These are phyloP conservation scores for Acyrthosiphon pisum DNA, from an alignment of 1,140 invertebrate genomes.

Conservation along the genomic window DNA sequence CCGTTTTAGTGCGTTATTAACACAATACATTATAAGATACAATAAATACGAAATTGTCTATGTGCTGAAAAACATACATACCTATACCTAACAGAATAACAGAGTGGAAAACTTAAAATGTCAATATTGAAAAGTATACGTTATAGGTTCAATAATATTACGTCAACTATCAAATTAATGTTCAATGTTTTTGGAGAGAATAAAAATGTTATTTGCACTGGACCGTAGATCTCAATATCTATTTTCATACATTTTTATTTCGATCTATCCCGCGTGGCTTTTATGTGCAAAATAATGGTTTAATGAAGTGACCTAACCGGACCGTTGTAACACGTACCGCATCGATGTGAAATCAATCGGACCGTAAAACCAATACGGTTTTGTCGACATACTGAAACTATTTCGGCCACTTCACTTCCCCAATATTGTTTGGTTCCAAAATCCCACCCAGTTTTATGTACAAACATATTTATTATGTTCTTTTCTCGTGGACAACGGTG, in stretches of 20 bases:
- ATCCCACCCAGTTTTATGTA: not conserved
- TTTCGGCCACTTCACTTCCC: conserved; percentile 31
- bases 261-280: not conserved
- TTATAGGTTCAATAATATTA: no score
- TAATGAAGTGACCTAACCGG: conserved; percentile 43
- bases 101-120: not conserved
- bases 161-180: not conserved
- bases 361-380: conserved; percentile 52
- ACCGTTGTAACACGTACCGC: conserved; percentile 22
- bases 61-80: not conserved
- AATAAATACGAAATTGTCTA: no score
- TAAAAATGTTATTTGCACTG: not conserved
- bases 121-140: no score
- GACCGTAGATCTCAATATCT: not conserved
- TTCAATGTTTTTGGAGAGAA: not conserved
- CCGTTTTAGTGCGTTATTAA: not conserved
- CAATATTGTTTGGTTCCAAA: not conserved
- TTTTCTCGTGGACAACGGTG: conserved; percentile 19
- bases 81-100: not conserved
- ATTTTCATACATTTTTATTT: not conserved
- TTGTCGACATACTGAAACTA: conserved; percentile 19
- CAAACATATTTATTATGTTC: conserved; percentile 35
- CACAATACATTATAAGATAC: not conserved
- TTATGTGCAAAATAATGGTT: conserved; percentile 14
- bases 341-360: conserved; percentile 47